These are phyloP conservation scores for Nilaparvata lugens DNA, from an alignment of 1,140 invertebrate genomes.

Conservation along the genomic window DNA sequence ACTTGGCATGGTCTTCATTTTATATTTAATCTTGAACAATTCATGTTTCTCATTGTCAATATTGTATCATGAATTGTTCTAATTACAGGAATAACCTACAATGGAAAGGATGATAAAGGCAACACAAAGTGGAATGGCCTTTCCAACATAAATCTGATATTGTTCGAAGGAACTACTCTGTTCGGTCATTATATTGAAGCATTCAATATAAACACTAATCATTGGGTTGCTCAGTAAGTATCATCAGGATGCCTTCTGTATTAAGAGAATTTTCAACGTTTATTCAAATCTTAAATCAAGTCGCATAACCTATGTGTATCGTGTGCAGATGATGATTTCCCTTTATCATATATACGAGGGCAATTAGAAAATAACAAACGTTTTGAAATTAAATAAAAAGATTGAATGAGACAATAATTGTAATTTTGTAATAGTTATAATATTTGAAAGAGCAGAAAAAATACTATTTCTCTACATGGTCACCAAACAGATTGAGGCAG, in stretches of 20 bases:
- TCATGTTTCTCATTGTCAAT: too few relatives aligned
- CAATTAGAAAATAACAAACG: too few relatives aligned
- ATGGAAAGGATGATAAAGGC: conserved; percentile 53
- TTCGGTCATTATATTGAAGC: conserved; percentile 76
- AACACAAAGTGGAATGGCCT: conserved; percentile 71
- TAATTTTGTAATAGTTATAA: too few relatives aligned
- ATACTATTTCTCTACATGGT: too few relatives aligned
- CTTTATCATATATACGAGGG: conserved; percentile 1
- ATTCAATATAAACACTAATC: conserved; percentile 91
- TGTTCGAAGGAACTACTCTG: conserved; percentile 67
- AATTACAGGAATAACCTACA: conserved; percentile 64
- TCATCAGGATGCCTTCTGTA: background rate
- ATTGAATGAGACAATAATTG: too few relatives aligned
- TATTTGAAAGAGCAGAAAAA: too few relatives aligned
- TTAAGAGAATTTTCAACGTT: background rate
- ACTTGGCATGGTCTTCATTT: too few relatives aligned
- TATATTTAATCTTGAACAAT: too few relatives aligned
- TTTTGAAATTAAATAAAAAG: too few relatives aligned
- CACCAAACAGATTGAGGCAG: too few relatives aligned
- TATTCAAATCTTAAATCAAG: background rate
- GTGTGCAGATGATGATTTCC: background rate
- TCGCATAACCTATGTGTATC: background rate
- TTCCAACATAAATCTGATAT: conserved; percentile 67
- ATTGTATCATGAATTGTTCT: conserved; percentile 29
- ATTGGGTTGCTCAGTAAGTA: conserved; percentile 74